A percentile compares a stretch with the other conserved stretches of the same genome.
These are phyloP conservation scores for Dryobotodes eremita DNA, from an alignment of 2,888 invertebrate genomes.

Conservation along the genomic window DNA sequence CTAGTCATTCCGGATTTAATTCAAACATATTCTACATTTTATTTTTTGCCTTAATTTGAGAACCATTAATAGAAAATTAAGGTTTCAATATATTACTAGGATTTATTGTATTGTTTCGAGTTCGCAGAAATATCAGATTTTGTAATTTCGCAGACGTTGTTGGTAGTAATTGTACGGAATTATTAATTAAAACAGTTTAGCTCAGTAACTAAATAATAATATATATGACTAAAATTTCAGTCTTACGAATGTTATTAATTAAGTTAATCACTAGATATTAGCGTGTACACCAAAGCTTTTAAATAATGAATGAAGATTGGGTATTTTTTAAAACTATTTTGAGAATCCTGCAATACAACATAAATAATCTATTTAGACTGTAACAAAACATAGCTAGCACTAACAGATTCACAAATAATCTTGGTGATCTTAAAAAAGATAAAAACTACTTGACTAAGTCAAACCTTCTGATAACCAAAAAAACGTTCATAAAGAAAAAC, in stretches of 20 bases:
- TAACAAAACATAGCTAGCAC: too few species aligned
- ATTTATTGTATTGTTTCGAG: neutral
- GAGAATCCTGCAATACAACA: too few species aligned
- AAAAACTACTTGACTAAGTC: too few species aligned
- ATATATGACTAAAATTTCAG: neutral
- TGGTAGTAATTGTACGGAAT: neutral
- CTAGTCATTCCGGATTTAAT: conserved; percentile 15
- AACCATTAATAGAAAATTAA: conserved; percentile 3
- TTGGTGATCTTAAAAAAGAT: too few species aligned
- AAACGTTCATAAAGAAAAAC: neutral
- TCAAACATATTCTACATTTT: neutral
- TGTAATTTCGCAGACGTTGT: neutral
- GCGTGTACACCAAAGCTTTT: neutral
- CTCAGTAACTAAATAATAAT: conserved; percentile 4
- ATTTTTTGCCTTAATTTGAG: neutral
- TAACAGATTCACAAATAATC: too few species aligned
- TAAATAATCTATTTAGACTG: too few species aligned
- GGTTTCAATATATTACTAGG: neutral
- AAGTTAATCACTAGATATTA: neutral
- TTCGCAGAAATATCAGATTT: neutral
- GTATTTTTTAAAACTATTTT: neutral
- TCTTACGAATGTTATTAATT: conserved; percentile 13
- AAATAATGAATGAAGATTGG: neutral
- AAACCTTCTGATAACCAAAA: too few species aligned
- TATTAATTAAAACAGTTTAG: neutral